phyloP scores from a whole-genome alignment of 2,797 vertebrate genomes.

The Onychomys leucogaster region DNA sequence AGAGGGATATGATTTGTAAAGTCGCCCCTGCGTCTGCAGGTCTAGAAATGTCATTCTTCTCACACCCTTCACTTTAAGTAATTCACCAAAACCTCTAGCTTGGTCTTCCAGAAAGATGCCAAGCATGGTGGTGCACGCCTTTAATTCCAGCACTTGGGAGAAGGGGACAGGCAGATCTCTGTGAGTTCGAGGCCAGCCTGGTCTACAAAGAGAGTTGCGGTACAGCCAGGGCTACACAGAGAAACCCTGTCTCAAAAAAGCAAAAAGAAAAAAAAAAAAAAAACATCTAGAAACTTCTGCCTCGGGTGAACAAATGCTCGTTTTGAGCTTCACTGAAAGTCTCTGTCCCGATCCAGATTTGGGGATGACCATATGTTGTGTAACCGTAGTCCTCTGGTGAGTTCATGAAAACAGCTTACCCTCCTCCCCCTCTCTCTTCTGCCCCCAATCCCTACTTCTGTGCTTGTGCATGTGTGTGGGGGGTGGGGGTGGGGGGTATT shows the following conservation, averaged over 20 bases:
- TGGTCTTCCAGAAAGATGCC: not conserved
- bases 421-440: not conserved
- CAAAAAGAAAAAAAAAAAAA: accelerated
- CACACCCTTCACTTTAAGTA: not conserved
- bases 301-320: not conserved
- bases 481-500: no score
- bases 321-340: not conserved
- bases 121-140: not conserved
- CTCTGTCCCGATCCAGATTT: not conserved
- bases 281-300: not conserved
- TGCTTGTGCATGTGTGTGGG: not conserved
- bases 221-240: not conserved
- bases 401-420: not conserved
- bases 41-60: slow-evolving; percentile 37
- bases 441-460: not conserved
- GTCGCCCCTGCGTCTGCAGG: not conserved
- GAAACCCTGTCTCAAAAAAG: not conserved
- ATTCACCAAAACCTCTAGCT: slow-evolving; percentile 1
- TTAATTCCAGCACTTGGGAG: not conserved
- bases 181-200: not conserved
- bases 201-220: not conserved
- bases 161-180: not conserved
- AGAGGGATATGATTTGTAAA: not conserved
- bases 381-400: slow-evolving; percentile 8
- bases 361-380: not conserved